These are phyloP conservation scores for Metopia argyrocephala DNA, from an alignment of 2,888 invertebrate species.

Conservation along the genomic window DNA sequence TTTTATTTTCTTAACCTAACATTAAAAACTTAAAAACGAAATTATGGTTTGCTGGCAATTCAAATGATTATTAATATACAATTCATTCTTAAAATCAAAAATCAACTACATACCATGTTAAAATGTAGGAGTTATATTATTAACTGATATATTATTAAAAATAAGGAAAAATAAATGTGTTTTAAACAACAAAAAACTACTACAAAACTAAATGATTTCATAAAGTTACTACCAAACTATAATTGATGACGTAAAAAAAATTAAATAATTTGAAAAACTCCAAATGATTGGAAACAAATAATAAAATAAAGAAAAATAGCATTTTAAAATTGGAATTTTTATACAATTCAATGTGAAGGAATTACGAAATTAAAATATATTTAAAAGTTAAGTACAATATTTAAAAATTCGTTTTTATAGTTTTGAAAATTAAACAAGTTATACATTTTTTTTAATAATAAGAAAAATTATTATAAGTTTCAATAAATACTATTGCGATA, in stretches of 20 bases:
- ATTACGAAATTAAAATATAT: too few species aligned
- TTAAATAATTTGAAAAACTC: too few species aligned
- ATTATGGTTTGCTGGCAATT: slow-evolving; percentile 56
- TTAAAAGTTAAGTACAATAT: not conserved
- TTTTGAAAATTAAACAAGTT: not conserved
- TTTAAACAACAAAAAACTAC: slow-evolving; percentile 6
- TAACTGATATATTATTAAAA: slow-evolving; percentile 1
- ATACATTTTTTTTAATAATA: not conserved
- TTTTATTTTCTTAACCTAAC: slow-evolving; percentile 13
- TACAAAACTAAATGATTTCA: not conserved
- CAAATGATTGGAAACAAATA: too few species aligned
- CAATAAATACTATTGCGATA: not conserved
- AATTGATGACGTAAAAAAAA: too few species aligned
- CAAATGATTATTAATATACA: slow-evolving; percentile 13
- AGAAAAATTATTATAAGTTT: too few species aligned
- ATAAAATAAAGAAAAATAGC: too few species aligned
- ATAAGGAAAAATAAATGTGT: not conserved
- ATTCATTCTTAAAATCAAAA: not conserved
- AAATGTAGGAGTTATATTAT: not conserved
- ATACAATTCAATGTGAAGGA: too few species aligned
- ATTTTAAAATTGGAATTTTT: too few species aligned
- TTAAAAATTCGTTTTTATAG: not conserved
- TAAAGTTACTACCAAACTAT: too few species aligned
- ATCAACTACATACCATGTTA: not conserved
- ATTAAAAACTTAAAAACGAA: slow-evolving; percentile 36